Evolutionary conservation across 2,888 invertebrate genomes (phyloP).

Genomic region (Cyrtodaria siliqua): DNA sequence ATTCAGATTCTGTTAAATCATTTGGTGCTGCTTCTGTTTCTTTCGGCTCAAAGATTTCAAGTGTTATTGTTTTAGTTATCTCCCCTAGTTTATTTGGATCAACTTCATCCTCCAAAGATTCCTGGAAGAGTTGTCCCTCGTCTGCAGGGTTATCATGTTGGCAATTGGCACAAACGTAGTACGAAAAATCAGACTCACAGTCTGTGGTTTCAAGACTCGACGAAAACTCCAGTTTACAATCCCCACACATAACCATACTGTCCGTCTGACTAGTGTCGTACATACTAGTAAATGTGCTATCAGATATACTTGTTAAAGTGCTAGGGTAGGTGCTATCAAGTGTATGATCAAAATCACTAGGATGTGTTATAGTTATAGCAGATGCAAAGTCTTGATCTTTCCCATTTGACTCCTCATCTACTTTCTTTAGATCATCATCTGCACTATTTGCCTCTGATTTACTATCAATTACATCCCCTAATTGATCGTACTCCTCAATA

Average conservation of each 20-base stretch:
- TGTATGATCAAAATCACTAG: conserved; percentile 25
- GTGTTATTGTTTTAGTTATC: too few relatives aligned
- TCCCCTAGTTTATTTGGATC: too few relatives aligned
- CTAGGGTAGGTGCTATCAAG: conserved; percentile 50
- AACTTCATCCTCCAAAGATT: too few relatives aligned
- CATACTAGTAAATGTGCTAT: conserved; percentile 37
- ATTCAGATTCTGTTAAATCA: too few relatives aligned
- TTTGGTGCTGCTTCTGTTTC: too few relatives aligned
- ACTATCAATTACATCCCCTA: too few relatives aligned
- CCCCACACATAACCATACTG: conserved; percentile 45
- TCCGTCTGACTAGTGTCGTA: conserved; percentile 49
- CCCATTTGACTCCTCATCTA: too few relatives aligned
- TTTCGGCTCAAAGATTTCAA: too few relatives aligned
- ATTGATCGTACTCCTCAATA: too few relatives aligned
- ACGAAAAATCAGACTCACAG: conserved; percentile 55
- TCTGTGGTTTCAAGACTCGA: conserved; percentile 48
- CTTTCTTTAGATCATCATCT: conserved; percentile 1
- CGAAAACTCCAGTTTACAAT: conserved; percentile 36
- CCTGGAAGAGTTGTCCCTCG: too few relatives aligned
- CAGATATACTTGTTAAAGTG: conserved; percentile 31
- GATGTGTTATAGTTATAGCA: conserved; percentile 1
- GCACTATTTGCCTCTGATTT: conserved; percentile 2
- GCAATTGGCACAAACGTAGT: conserved; percentile 11
- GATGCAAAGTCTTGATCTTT: too few relatives aligned
- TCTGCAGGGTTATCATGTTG: too few relatives aligned